Evolutionary conservation across 2,888 invertebrate genomes (phyloP).

Genomic region (Mactromeris polynyma): DNA sequence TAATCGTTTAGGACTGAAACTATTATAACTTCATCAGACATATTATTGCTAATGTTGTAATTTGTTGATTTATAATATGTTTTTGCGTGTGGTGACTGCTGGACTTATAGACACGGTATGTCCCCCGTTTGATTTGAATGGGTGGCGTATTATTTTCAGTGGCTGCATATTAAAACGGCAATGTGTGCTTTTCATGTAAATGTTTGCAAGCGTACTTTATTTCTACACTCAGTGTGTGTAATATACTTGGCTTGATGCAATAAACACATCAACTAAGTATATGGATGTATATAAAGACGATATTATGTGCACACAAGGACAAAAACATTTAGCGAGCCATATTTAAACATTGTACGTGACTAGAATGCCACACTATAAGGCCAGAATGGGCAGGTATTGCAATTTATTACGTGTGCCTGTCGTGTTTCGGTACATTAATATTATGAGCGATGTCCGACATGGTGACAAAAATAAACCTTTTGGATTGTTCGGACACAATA

Average conservation of each 20-base stretch:
- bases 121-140: not conserved
- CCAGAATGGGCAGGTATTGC: slow-evolving; percentile 65
- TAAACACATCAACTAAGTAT: not conserved
- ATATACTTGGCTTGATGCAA: not conserved
- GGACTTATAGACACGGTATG: not conserved
- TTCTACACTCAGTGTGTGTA: not conserved
- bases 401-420: slow-evolving; percentile 63
- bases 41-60: not conserved
- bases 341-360: slow-evolving; percentile 57
- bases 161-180: not conserved
- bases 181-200: not conserved
- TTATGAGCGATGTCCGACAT: slow-evolving; percentile 19
- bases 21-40: not conserved
- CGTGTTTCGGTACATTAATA: slow-evolving; percentile 58
- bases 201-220: not conserved
- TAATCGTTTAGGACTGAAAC: not conserved
- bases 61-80: not conserved
- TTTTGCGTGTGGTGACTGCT: not conserved
- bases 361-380: slow-evolving; percentile 59
- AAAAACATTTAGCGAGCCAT: slow-evolving; percentile 1
- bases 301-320: slow-evolving; percentile 15
- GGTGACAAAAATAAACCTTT: slow-evolving; percentile 48
- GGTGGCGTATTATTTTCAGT: no score
- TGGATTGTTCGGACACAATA: slow-evolving; percentile 32
- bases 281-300: not conserved